Conservation (phyloP, 37 sponge, comb jelly and placozoan species). For the Hexactinellida sp. region DNA sequence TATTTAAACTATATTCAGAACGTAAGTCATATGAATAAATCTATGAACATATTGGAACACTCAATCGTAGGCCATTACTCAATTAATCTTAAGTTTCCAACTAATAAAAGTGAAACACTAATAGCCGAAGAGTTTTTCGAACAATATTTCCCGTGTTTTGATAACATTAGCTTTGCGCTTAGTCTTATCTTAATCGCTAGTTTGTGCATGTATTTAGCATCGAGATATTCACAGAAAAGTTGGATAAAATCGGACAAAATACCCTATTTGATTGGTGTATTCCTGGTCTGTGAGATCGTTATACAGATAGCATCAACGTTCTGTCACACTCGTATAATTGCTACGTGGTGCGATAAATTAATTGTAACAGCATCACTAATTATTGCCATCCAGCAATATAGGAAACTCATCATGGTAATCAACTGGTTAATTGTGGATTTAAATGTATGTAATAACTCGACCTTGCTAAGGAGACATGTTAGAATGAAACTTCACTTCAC, state of each 20-base stretch:
- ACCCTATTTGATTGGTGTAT: background rate
- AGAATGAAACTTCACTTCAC: background rate
- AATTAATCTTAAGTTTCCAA: no score
- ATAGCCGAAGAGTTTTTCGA: no score
- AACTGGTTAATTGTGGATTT: background rate
- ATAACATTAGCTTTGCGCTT: background rate
- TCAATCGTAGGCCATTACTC: no score
- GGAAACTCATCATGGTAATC: background rate
- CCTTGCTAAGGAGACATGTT: background rate
- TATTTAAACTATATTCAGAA: background rate
- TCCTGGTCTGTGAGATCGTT: background rate
- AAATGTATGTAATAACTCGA: background rate
- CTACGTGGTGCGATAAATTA: background rate
- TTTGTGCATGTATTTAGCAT: background rate
- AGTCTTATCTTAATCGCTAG: background rate
- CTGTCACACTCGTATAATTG: background rate
- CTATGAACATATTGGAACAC: background rate
- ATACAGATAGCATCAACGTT: background rate
- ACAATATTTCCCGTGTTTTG: background rate
- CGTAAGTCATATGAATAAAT: background rate
- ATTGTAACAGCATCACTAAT: background rate
- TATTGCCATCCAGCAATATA: background rate
- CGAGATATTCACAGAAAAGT: background rate
- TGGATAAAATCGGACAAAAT: background rate
- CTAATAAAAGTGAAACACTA: no score